Evolutionary conservation across 1,140 invertebrate species (phyloP).

Genomic region (Drosophila nigrodunni): DNA sequence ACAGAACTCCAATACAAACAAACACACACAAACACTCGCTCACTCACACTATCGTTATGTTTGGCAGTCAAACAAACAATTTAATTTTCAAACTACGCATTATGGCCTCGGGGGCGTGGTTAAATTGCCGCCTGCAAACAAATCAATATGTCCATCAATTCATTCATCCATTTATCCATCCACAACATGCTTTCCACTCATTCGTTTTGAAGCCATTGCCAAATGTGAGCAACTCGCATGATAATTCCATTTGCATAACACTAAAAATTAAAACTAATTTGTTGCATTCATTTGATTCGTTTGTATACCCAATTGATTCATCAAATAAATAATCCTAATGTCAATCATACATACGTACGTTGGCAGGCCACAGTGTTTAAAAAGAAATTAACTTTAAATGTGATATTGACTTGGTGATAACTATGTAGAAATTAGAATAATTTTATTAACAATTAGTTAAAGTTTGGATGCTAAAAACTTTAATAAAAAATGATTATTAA

Average conservation of each 20-base stretch:
- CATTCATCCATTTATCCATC: constrained; percentile 14
- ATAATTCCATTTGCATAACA: constrained; percentile 64
- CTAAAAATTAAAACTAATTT: constrained; percentile 40
- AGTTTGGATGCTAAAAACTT: too few relatives aligned
- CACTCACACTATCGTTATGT: constrained; percentile 19
- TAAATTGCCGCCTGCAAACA: constrained; percentile 49
- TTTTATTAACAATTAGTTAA: too few relatives aligned
- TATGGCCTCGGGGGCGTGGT: constrained; percentile 39
- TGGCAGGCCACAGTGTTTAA: background rate
- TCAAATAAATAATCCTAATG: constrained; percentile 8
- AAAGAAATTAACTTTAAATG: background rate
- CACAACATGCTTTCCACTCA: constrained; percentile 38
- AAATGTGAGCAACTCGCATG: constrained; percentile 33
- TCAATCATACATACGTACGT: background rate
- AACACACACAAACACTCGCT: constrained; percentile 8
- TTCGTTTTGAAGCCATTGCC: constrained; percentile 27
- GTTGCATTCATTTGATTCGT: constrained; percentile 18
- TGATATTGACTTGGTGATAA: background rate
- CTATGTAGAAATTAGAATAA: background rate
- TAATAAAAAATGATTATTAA: too few relatives aligned
- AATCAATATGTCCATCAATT: constrained; percentile 64
- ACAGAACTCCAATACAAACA: constrained; percentile 16
- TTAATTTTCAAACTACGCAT: constrained; percentile 41
- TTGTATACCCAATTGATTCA: constrained; percentile 16
- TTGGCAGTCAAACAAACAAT: constrained; percentile 49